Conservation (phyloP, 2,797 vertebrate species). For the Acrossocheilus fasciatus region DNA sequence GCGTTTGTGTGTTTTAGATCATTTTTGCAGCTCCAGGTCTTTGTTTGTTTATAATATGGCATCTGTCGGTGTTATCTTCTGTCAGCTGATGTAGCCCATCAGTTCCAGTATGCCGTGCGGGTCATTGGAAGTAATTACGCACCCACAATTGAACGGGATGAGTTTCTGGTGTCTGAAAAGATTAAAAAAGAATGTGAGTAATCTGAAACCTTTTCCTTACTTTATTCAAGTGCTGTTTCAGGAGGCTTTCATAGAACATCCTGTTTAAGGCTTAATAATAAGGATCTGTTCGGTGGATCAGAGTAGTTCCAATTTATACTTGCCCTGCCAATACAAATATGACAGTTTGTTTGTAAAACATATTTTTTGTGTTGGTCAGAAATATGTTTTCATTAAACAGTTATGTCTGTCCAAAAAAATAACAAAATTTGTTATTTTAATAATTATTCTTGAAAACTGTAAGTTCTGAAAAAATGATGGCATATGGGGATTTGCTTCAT, state of each 20-base stretch:
- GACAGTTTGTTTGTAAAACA: background rate
- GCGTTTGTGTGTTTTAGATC: background rate
- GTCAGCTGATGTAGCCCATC: slow-evolving; percentile 94
- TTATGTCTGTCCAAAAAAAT: background rate
- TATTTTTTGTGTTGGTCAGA: background rate
- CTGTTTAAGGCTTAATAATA: background rate
- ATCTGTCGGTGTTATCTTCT: slow-evolving; percentile 24
- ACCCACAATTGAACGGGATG: slow-evolving; percentile 95
- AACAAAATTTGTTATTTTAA: background rate
- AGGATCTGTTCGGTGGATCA: background rate
- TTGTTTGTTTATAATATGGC: background rate
- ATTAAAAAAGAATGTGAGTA: slow-evolving; percentile 97
- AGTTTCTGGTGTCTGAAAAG: slow-evolving; percentile 97
- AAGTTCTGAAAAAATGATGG: background rate
- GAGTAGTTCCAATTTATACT: background rate
- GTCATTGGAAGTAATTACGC: slow-evolving; percentile 99
- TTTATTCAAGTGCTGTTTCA: background rate
- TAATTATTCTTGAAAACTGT: background rate
- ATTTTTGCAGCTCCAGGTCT: background rate
- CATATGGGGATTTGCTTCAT: background rate
- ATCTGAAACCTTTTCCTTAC: background rate
- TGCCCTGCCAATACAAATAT: background rate
- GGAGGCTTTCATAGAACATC: background rate
- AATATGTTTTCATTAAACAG: background rate
- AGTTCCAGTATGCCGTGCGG: slow-evolving; percentile 97